Evolutionary conservation across 2,888 invertebrate genomes (phyloP), one percentile per base, ranked within the genome.

Genomic region (Ornithoptera alexandrae): DNA sequence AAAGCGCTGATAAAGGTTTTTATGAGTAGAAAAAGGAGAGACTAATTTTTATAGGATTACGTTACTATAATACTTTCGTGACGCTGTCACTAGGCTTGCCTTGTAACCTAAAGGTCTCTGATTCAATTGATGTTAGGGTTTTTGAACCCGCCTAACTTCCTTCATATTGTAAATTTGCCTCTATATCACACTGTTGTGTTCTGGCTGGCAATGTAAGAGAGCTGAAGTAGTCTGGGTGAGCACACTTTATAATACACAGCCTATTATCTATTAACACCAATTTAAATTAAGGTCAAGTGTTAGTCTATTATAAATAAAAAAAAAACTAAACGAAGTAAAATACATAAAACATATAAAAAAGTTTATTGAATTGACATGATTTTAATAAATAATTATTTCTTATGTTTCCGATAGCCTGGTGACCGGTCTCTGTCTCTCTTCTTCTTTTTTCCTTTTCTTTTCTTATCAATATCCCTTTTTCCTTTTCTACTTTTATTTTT

Each of bases 371-470:
- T 42, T 62, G 24, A 63, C 30, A 63, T 30, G 50, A 63, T 63
- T 18, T n/a, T 20, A 77, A 78, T 53, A 2, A 53, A 53, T 3
- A 6, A 53, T 88, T 89, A 92, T 77, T 91, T 92, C 60, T 84
- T 90, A 84, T 92, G 86, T 76, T 92, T 94, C 75, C 86, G 89
- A 78, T 89, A 90, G 74, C 93, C 91, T 22, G 91, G 89, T 1
- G 93, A 93, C 20, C 93, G 89, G 78, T 92, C 93, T 75, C 92
- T 87, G 70, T 94, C 92, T 70, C 90, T 86, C 74, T 86, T 91
- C 82, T 89, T 93, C 79, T 94, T 94, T 72, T 93, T 93, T 2
- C 94, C 94, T 77, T 93, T 94, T 70, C 94, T 88, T 74, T 93
- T 94, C 76, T 93, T 94, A 75, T 93, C 93, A 74, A 90, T 93